Percentiles rank a stretch among this genome's conserved stretches.
Evolutionary conservation across 2,113 vertebrate genomes (phyloP).

Genomic region (Podarcis muralis): DNA sequence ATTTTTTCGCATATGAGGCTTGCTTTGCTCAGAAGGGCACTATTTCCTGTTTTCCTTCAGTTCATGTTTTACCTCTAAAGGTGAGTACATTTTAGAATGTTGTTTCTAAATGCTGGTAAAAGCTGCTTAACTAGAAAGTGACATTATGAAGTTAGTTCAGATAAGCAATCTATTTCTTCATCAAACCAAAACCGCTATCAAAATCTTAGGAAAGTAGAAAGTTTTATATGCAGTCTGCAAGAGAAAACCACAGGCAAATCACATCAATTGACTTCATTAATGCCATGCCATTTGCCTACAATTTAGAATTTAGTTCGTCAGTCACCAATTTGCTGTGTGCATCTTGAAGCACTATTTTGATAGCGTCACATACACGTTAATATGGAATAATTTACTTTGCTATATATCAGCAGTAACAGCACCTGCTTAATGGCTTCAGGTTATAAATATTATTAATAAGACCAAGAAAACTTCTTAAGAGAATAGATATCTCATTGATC

Average conservation of each 20-base stretch:
- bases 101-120: not conserved
- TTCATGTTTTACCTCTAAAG: not conserved
- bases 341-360: not conserved
- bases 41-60: not conserved
- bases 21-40: not conserved
- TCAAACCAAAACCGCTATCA: not conserved
- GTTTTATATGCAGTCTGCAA: not conserved
- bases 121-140: not conserved
- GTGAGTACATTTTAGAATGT: not conserved
- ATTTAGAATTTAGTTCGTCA: not conserved
- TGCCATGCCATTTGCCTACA: not conserved
- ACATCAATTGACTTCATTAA: not conserved
- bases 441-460: conserved; percentile 80
- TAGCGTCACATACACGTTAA: not conserved
- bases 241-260: fast-evolving
- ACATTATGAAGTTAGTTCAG: not conserved
- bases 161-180: not conserved
- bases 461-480: conserved; percentile 68
- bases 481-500: conserved; percentile 76
- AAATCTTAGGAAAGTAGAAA: not conserved
- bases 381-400: conserved; percentile 70
- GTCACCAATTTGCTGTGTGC: not conserved
- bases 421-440: conserved; percentile 71
- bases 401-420: conserved; percentile 71
- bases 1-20: not conserved